Evolutionary conservation across 1,140 invertebrate genomes (phyloP), one percentile per base, ranked within the genome.

Genomic region (Pollicipes pollicipes): DNA sequence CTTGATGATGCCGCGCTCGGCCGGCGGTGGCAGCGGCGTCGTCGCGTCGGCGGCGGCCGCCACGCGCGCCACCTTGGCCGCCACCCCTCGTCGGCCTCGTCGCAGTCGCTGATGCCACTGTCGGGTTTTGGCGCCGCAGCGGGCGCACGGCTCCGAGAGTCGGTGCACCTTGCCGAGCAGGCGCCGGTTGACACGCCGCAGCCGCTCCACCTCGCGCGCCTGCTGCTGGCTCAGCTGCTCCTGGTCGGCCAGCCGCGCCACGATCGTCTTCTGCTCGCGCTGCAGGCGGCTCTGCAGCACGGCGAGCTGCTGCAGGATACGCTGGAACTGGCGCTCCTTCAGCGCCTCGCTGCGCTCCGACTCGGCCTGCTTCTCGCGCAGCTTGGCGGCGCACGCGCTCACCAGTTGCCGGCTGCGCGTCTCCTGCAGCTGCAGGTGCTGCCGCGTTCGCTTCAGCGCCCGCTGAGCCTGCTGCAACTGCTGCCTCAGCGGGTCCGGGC

Each of bases 61-160:
- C 8, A 10, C 2, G 45, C 45, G 45, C 45, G 45, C 45, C 45
- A 58, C 45, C 45, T 58, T 58, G 3, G 64, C 64, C n/a, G n/a
- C 64, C 64, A 29, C 64, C n/a, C n/a, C 45, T 58, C 45, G 10
- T 58, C 64, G 16, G 24, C 28, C n/a, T 66, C 64, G 64, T 66
- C 64, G 27, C 64, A 66, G 64, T 66, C 64, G 28, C 64, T 66
- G 64, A 66, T 66, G 64, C 64, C 64, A 24, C 64, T 66, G 64
- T 66, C 64, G 64, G 64, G 64, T 24, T 66, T n/a, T 66, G 10
- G 64, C 28, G 3, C 64, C 64, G 64, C 64, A 66, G 28, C 64
- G 64, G 6, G 64, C 64, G 28, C 64, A 66, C 64, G 64, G 64
- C 28, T 29, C 24, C 64, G 64, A 66, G 24, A 66, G 64, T 24